These are phyloP conservation scores for Lycaena phlaeas DNA, from an alignment of 2,888 invertebrate species.

Conservation along the genomic window DNA sequence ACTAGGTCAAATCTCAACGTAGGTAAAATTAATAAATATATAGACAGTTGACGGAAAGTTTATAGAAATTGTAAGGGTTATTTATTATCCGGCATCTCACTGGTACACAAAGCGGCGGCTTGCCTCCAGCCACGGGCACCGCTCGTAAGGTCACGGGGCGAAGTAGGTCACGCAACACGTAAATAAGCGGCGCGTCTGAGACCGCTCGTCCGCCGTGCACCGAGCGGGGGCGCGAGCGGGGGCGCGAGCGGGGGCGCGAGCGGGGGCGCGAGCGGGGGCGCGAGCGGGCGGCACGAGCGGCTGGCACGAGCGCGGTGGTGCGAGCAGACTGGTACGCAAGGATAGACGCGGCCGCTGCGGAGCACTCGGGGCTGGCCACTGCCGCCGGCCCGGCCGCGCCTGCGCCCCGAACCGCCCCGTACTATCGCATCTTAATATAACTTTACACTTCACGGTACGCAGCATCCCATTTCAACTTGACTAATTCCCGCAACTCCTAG, in stretches of 20 bases:
- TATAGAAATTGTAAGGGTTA: not conserved
- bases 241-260: too few species aligned
- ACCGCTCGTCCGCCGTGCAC: not conserved
- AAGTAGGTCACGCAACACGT: conserved; percentile 20
- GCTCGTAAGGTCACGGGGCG: conserved; percentile 10
- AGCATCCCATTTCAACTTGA: too few species aligned
- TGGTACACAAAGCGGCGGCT: conserved; percentile 12
- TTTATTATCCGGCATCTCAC: conserved; percentile 10
- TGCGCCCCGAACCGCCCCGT: conserved; percentile 3
- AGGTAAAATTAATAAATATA: too few species aligned
- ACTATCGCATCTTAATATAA: not conserved
- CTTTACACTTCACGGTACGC: too few species aligned
- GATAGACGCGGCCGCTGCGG: conserved; percentile 10
- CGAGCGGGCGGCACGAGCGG: conserved; percentile 6
- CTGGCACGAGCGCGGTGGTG: too few species aligned
- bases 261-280: too few species aligned
- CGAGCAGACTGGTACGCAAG: conserved; percentile 5
- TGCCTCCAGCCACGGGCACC: conserved; percentile 8
- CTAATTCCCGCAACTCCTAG: too few species aligned
- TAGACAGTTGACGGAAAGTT: not conserved
- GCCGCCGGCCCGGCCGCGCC: conserved; percentile 11
- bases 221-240: too few species aligned
- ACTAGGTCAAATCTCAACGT: too few species aligned
- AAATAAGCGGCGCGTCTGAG: conserved; percentile 10
- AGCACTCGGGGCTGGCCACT: conserved; percentile 12